Evolutionary conservation across 2,797 vertebrate genomes (phyloP).

Genomic region (Gobio occitaniae): DNA sequence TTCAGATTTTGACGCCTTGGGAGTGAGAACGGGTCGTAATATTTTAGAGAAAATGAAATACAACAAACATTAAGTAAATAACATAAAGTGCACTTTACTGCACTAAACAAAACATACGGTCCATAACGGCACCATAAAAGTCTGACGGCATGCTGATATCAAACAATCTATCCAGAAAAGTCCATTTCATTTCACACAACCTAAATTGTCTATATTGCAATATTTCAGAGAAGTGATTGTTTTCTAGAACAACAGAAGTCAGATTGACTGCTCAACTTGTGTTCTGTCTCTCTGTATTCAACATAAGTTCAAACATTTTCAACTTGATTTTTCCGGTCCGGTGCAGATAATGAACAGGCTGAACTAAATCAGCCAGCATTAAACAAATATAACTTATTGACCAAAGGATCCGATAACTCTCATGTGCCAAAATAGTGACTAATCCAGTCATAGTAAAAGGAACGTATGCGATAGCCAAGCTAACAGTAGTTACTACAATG

Average conservation of each 20-base stretch:
- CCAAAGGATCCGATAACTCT: neutral
- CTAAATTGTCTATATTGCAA: neutral
- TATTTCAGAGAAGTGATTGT: neutral
- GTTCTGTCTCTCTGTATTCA: too few relatives aligned
- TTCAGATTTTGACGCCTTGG: neutral
- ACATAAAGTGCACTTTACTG: neutral
- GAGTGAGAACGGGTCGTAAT: too few relatives aligned
- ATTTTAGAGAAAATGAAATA: neutral
- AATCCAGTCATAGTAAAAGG: neutral
- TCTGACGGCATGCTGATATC: too few relatives aligned
- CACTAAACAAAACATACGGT: too few relatives aligned
- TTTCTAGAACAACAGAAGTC: neutral
- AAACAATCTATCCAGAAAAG: neutral
- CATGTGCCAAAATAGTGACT: neutral
- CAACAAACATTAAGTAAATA: neutral
- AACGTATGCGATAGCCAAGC: neutral
- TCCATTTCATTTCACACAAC: neutral
- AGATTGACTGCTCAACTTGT: neutral
- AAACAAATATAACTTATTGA: neutral
- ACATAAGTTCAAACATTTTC: too few relatives aligned
- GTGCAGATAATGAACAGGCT: slow-evolving; percentile 8
- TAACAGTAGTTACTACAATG: slow-evolving; percentile 44
- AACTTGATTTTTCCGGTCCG: neutral
- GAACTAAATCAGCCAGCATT: neutral
- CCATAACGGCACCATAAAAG: too few relatives aligned